Percentiles rank a stretch among this genome's conserved stretches.
Evolutionary conservation across 2,113 vertebrate species (phyloP).

Genomic region (Calidris pygmaea): DNA sequence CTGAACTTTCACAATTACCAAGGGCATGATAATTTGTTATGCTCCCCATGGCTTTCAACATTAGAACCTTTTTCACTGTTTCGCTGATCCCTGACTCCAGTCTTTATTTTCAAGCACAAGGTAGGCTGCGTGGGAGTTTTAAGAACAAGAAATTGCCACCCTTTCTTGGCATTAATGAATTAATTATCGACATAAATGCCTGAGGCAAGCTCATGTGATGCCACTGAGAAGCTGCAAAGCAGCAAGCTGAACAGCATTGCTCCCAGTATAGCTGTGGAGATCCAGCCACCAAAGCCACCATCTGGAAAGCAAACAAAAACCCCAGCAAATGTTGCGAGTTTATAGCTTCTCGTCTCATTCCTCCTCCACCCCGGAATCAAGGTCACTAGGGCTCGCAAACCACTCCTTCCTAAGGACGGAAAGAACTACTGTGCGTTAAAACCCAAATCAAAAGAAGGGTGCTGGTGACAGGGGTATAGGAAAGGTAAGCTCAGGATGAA

Average conservation of each 20-base stretch:
- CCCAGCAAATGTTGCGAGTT: not conserved
- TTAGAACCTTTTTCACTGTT: conserved; percentile 48
- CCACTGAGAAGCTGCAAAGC: conserved; percentile 39
- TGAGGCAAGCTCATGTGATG: conserved; percentile 50
- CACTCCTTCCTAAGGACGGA: not conserved
- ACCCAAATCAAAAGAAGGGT: not conserved
- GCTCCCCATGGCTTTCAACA: conserved; percentile 16
- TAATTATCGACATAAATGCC: conserved; percentile 45
- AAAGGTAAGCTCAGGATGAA: not conserved
- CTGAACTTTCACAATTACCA: conserved; percentile 55
- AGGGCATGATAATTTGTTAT: not conserved
- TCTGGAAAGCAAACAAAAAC: not conserved
- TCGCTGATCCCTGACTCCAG: conserved; percentile 53
- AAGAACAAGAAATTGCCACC: conserved; percentile 61
- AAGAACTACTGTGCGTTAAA: not conserved
- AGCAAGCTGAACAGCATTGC: not conserved
- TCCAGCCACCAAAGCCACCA: not conserved
- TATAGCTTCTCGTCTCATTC: not conserved
- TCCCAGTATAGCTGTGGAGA: not conserved
- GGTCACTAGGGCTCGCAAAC: not conserved
- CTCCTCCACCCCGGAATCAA: not conserved
- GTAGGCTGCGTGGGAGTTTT: conserved; percentile 43
- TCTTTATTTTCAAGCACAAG: not conserved
- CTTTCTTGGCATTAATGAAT: conserved; percentile 37
- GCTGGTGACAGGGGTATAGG: not conserved